Percentiles rank a stretch among this genome's conserved stretches.
Evolutionary conservation across 2,797 vertebrate species (phyloP).

Genomic region (Vultur gryphus): DNA sequence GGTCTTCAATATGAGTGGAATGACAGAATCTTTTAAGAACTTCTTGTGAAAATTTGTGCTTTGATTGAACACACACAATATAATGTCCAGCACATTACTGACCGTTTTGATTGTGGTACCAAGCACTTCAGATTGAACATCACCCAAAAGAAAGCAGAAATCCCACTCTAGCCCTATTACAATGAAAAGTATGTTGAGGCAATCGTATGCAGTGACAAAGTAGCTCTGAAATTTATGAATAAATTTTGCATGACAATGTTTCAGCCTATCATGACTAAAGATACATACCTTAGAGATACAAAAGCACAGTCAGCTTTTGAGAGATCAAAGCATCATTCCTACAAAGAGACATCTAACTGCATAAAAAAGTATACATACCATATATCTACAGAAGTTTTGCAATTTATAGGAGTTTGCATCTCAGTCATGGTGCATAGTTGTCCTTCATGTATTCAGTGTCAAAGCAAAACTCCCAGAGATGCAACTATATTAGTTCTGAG

Average conservation of each 20-base stretch:
- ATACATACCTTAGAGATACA: not conserved
- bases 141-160: not conserved
- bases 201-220: not conserved
- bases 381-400: not conserved
- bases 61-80: not conserved
- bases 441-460: not conserved
- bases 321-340: not conserved
- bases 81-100: not conserved
- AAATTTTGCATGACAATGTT: not conserved
- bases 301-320: not conserved
- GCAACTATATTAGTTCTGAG: not conserved
- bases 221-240: not conserved
- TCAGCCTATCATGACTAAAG: not conserved
- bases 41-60: not conserved
- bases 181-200: not conserved
- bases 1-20: not conserved
- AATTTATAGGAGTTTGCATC: not conserved
- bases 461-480: not conserved
- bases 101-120: not conserved
- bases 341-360: not conserved
- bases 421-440: not conserved
- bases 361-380: not conserved
- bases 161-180: not conserved
- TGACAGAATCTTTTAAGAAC: not conserved
- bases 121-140: not conserved